These are phyloP conservation scores for Elmis aenea DNA, from an alignment of 2,888 invertebrate genomes.

Conservation along the genomic window DNA sequence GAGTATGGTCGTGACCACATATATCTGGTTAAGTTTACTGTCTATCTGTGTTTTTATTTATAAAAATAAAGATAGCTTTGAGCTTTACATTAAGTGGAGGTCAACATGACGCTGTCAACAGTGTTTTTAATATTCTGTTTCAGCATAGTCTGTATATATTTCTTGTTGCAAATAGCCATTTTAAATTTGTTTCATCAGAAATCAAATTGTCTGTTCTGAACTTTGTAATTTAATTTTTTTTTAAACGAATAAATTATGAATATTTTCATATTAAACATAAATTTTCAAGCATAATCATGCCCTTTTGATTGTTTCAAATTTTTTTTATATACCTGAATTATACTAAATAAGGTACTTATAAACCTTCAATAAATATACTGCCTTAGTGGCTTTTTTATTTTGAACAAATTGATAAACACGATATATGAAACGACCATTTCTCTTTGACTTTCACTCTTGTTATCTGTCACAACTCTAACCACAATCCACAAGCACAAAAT, in stretches of 20 bases:
- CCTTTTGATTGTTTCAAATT: slow-evolving; percentile 39
- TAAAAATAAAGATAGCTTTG: slow-evolving; percentile 36
- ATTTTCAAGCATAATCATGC: slow-evolving; percentile 47
- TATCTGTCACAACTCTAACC: too few species aligned
- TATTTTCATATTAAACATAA: slow-evolving; percentile 47
- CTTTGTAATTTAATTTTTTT: slow-evolving; percentile 46
- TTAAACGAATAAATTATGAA: slow-evolving; percentile 45
- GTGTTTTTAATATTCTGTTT: slow-evolving; percentile 41
- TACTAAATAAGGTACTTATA: too few species aligned
- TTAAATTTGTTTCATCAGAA: slow-evolving; percentile 31
- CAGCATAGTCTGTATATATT: slow-evolving; percentile 39
- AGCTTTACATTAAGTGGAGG: slow-evolving; percentile 46
- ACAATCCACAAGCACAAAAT: too few species aligned
- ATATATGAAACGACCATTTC: too few species aligned
- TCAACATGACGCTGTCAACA: slow-evolving; percentile 42
- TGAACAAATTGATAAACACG: too few species aligned
- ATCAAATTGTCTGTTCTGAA: slow-evolving; percentile 44
- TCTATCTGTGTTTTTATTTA: slow-evolving; percentile 43
- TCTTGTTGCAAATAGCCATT: slow-evolving; percentile 38
- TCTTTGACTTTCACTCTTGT: too few species aligned
- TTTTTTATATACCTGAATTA: too few species aligned
- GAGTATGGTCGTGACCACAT: slow-evolving; percentile 41
- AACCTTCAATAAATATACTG: too few species aligned
- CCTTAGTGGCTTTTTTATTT: too few species aligned
- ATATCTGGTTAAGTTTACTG: slow-evolving; percentile 39